A percentile compares a stretch with the other conserved stretches of the same genome.
Evolutionary conservation across 1,140 invertebrate species (phyloP).

Genomic region (Procambarus virginalis): DNA sequence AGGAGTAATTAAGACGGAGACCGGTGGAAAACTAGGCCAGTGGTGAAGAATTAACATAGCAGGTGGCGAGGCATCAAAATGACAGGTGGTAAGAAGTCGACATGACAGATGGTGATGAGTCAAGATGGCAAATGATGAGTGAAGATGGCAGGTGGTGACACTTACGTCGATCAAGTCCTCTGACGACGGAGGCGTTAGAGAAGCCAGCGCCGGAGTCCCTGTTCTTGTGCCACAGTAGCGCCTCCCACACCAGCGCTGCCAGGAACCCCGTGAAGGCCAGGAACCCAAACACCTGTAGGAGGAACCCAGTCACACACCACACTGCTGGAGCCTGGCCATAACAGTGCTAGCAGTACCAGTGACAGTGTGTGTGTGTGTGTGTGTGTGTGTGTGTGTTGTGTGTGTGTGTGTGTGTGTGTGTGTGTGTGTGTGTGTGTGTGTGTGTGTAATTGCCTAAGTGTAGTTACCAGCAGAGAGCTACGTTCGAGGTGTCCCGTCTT

Average conservation of each 20-base stretch:
- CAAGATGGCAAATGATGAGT: neutral
- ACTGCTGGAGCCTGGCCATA: no score
- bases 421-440: neutral
- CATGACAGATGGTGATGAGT: neutral
- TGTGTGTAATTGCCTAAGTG: no score
- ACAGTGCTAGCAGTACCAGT: neutral
- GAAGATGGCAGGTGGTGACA: neutral
- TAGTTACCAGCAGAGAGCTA: no score
- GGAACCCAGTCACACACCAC: no score
- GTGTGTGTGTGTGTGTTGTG: neutral
- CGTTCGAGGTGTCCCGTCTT: no score
- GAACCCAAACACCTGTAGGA: conserved; percentile 47
- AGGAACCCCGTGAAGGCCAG: conserved; percentile 48
- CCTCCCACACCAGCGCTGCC: conserved; percentile 43
- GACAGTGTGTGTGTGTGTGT: neutral
- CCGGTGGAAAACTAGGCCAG: no score
- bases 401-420: neutral
- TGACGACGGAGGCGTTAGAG: conserved; percentile 22
- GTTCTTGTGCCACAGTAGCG: conserved; percentile 36
- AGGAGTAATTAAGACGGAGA: no score
- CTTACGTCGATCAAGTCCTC: conserved; percentile 13
- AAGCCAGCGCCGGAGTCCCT: conserved; percentile 22
- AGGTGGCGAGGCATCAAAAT: no score
- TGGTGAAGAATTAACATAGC: no score
- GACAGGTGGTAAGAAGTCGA: neutral